Conservation (phyloP, 2,113 vertebrate genomes). For the Limnothrissa miodon region DNA sequence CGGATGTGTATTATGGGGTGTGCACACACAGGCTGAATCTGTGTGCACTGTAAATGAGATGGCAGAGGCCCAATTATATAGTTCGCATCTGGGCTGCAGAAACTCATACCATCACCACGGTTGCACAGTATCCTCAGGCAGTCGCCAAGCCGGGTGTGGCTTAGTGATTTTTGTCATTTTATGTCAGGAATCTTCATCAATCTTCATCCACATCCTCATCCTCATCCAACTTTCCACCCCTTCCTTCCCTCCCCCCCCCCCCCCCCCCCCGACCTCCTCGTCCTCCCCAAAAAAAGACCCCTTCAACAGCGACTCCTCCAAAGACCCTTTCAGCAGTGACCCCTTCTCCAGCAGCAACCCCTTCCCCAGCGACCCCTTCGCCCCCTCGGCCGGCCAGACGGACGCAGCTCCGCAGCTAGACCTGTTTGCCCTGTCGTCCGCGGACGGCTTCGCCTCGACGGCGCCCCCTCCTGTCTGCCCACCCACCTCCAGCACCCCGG, state of each 20-base stretch:
- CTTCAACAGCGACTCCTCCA: neutral
- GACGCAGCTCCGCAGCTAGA: constrained; percentile 85
- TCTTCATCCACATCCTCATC: neutral
- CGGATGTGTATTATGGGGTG: too few species aligned
- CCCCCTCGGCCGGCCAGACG: constrained; percentile 81
- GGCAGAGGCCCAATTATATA: too few species aligned
- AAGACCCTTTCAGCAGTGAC: constrained; percentile 50
- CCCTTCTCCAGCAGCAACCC: constrained; percentile 59
- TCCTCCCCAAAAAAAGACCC: constrained; percentile 16
- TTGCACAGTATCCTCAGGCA: too few species aligned
- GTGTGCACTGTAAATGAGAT: too few species aligned
- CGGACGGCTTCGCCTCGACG: constrained; percentile 69
- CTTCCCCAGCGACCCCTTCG: constrained; percentile 87
- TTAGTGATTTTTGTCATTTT: neutral
- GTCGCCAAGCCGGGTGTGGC: neutral
- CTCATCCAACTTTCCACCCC: neutral
- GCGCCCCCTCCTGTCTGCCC: constrained; percentile 54
- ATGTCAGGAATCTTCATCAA: neutral
- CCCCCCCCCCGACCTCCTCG: neutral
- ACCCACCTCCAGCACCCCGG: constrained; percentile 74
- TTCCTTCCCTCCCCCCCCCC: neutral
- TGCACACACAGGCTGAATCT: too few species aligned
- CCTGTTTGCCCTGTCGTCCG: constrained; percentile 92
- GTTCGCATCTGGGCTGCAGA: too few species aligned
- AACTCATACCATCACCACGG: too few species aligned